These are phyloP conservation scores for Leptinotarsa defecta DNA, from an alignment of 1,140 invertebrate species.

Conservation along the genomic window DNA sequence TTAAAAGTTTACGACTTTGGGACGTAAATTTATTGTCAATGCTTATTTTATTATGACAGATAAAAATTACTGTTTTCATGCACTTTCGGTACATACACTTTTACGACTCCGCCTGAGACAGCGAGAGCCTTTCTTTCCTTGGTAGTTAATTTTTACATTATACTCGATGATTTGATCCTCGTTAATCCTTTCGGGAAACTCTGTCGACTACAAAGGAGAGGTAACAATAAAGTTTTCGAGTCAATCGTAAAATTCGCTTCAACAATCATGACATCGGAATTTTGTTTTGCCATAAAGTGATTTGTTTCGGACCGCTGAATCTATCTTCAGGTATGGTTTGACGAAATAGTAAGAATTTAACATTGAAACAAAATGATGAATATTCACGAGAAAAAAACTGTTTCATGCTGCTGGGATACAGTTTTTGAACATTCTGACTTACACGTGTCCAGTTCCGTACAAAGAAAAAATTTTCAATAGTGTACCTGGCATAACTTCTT, in stretches of 20 bases:
- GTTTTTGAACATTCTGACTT: no score
- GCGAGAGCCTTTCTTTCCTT: constrained; percentile 7
- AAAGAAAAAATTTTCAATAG: no score
- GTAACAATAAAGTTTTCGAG: not conserved
- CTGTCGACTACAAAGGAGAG: not conserved
- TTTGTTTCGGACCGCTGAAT: no score
- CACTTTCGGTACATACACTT: constrained; percentile 21
- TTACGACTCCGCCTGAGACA: constrained; percentile 20
- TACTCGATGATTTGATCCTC: constrained; percentile 4
- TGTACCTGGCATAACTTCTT: no score
- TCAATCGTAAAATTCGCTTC: not conserved
- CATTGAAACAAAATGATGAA: no score
- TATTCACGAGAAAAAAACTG: no score
- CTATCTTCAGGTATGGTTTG: no score
- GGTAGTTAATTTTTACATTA: constrained; percentile 20
- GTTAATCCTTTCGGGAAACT: constrained; percentile 6
- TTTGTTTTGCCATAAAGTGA: not conserved
- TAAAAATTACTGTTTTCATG: constrained; percentile 29
- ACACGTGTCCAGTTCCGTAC: no score
- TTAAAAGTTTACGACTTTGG: constrained; percentile 22
- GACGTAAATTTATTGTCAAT: constrained; percentile 29
- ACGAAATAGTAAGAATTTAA: no score
- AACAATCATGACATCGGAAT: not conserved
- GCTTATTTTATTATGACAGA: constrained; percentile 27
- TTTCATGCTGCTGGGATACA: no score